Conservation (phyloP, 2,113 vertebrate genomes). For the Dipodomys spectabilis region DNA sequence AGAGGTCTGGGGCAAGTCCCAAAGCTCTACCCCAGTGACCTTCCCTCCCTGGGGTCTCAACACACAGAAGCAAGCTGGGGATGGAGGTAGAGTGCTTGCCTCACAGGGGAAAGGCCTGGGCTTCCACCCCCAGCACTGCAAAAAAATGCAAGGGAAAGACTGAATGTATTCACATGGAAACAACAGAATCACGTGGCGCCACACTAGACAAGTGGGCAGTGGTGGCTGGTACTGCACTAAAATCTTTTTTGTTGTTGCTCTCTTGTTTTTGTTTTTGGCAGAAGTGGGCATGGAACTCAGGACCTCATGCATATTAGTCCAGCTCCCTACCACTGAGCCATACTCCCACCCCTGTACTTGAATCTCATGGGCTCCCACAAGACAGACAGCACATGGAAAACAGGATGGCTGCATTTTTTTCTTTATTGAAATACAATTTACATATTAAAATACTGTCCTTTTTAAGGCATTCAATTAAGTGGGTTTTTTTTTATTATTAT, state of each 20-base stretch:
- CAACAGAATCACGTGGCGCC: neutral
- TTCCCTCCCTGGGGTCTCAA: neutral
- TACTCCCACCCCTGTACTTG: neutral
- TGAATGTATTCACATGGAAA: neutral
- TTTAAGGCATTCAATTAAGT: neutral
- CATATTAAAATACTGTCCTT: neutral
- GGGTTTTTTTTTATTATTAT: neutral
- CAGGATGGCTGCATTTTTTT: neutral
- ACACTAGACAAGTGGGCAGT: neutral
- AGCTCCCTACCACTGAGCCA: neutral
- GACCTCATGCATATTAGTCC: neutral
- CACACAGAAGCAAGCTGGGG: neutral
- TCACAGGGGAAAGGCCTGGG: neutral
- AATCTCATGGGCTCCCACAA: neutral
- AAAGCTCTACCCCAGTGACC: too few species aligned
- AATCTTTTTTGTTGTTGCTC: neutral
- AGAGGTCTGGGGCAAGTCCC: neutral
- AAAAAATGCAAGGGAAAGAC: neutral
- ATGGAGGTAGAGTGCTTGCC: neutral
- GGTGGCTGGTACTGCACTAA: too few species aligned
- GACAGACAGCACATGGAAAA: neutral
- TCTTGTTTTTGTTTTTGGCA: too few species aligned
- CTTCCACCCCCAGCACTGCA: neutral
- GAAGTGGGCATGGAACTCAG: neutral
- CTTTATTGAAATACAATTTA: slow-evolving; percentile 28